phyloP scores from a whole-genome alignment of 2,888 invertebrate genomes.

The Tachina fera region DNA sequence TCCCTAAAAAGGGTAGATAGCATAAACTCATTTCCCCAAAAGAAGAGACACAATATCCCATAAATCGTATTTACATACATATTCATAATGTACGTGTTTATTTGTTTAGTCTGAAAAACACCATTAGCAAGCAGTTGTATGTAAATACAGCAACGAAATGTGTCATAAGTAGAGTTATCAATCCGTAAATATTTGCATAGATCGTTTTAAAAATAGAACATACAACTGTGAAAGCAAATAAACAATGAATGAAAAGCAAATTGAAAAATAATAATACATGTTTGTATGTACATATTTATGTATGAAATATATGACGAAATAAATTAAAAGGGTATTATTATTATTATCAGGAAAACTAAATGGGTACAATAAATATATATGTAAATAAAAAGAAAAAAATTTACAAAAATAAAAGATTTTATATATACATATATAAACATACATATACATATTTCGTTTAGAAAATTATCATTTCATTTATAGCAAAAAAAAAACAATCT shows the following conservation, averaged over 20 bases:
- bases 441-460: too few species aligned
- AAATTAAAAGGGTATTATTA: constrained; percentile 8
- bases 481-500: not conserved
- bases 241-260: constrained; percentile 34
- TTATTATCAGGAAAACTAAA: constrained; percentile 17
- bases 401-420: not conserved
- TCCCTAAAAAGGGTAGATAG: too few species aligned
- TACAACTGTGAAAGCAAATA: constrained; percentile 33
- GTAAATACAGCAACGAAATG: not conserved
- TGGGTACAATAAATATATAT: not conserved
- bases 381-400: not conserved
- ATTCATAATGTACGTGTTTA: not conserved
- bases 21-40: too few species aligned
- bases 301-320: constrained; percentile 43
- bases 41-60: too few species aligned
- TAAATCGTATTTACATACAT: not conserved
- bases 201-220: constrained; percentile 60
- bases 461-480: too few species aligned
- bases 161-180: constrained; percentile 45
- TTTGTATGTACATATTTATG: not conserved
- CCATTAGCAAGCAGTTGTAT: constrained; percentile 3
- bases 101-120: constrained; percentile 10
- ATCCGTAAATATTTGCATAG: constrained; percentile 48
- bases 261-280: not conserved
- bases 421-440: not conserved